Evolutionary conservation across 1,140 invertebrate species (phyloP).

Genomic region (Solenopsis fugax): DNA sequence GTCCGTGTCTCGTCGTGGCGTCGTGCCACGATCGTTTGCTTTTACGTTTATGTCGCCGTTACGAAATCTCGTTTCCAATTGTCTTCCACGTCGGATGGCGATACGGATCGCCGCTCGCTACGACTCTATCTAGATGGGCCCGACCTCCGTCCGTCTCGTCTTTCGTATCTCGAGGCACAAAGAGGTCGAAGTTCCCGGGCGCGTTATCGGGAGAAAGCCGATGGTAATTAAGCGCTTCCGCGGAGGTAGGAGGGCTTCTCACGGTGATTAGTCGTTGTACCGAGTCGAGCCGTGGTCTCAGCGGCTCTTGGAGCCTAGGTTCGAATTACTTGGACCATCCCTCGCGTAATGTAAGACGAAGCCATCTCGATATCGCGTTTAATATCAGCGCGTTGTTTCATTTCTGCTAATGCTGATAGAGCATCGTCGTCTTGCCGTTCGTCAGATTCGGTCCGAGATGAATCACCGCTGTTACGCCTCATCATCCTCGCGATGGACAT

Average conservation of each 20-base stretch:
- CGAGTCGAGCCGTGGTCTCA: background rate
- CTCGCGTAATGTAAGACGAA: conserved; percentile 28
- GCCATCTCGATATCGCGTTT: conserved; percentile 35
- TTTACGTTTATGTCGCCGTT: conserved; percentile 74
- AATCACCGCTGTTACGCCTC: background rate
- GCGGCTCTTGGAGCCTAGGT: background rate
- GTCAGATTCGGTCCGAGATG: background rate
- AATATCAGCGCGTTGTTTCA: conserved; percentile 8
- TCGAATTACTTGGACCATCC: conserved; percentile 58
- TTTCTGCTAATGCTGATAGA: conserved; percentile 73
- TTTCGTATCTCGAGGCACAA: background rate
- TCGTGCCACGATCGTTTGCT: conserved; percentile 66
- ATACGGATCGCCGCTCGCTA: conserved; percentile 69
- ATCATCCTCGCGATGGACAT: conserved; percentile 7
- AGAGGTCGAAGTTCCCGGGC: conserved; percentile 25
- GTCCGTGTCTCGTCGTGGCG: conserved; percentile 49
- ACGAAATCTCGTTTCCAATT: conserved; percentile 75
- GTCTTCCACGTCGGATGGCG: conserved; percentile 63
- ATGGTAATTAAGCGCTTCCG: conserved; percentile 65
- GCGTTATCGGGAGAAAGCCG: conserved; percentile 59
- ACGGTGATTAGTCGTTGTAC: conserved; percentile 40
- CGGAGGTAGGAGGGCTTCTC: conserved; percentile 46
- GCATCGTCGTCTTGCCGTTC: conserved; percentile 13
- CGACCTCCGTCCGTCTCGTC: background rate
- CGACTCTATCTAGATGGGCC: conserved; percentile 70